Evolutionary conservation across 1,140 invertebrate species (phyloP).

Genomic region (Teleogryllus occipitalis): DNA sequence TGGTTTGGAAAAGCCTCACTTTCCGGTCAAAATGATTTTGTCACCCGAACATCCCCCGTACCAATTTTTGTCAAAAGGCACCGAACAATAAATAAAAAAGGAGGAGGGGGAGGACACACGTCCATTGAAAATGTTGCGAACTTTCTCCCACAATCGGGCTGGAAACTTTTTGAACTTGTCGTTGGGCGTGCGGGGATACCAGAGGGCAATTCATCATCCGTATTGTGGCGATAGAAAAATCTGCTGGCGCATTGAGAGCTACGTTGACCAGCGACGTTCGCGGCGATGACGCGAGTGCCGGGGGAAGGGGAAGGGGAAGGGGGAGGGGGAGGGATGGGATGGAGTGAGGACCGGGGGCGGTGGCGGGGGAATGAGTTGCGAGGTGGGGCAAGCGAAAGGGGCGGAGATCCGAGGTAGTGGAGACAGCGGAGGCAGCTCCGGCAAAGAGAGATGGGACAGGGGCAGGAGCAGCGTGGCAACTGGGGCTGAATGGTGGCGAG

Average conservation of each 20-base stretch:
- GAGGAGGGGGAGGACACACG: neutral
- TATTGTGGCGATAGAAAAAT: slow-evolving; percentile 5
- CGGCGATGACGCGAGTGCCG: too few relatives aligned
- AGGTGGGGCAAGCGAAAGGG: too few relatives aligned
- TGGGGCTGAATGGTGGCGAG: neutral
- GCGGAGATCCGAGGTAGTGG: too few relatives aligned
- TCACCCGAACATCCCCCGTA: neutral
- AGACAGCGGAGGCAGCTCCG: neutral
- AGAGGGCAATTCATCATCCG: slow-evolving; percentile 3
- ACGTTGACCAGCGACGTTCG: neutral
- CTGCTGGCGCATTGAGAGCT: neutral
- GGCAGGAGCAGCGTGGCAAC: neutral
- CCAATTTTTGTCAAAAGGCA: neutral
- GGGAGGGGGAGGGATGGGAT: too few relatives aligned
- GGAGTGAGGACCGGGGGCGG: too few relatives aligned
- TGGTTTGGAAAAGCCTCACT: neutral
- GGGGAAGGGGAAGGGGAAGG: too few relatives aligned
- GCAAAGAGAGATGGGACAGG: neutral
- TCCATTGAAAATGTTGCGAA: slow-evolving; percentile 1
- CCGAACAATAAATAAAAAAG: slow-evolving; percentile 5
- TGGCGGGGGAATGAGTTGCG: too few relatives aligned
- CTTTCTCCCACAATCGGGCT: neutral
- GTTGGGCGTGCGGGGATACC: neutral
- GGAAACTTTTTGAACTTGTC: slow-evolving; percentile 4
- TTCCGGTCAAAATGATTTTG: neutral